Evolutionary conservation across 2,113 vertebrate species (phyloP).

Genomic region (Vulpes ferrilata): DNA sequence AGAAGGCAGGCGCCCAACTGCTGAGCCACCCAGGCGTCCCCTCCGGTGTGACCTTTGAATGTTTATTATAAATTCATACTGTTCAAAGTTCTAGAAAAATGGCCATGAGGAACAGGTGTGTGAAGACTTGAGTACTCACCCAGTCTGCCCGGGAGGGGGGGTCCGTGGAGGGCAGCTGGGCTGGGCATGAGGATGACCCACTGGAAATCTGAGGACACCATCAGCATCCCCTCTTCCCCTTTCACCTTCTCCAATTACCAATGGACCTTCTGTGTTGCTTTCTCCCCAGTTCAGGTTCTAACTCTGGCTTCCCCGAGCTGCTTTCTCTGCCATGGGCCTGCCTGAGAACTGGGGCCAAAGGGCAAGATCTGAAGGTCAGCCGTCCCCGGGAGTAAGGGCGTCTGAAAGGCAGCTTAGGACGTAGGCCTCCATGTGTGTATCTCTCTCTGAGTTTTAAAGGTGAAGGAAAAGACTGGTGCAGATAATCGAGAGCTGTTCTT

Average conservation of each 20-base stretch:
- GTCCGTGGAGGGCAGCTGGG: neutral
- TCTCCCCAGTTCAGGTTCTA: neutral
- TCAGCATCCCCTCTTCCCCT: neutral
- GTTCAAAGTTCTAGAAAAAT: neutral
- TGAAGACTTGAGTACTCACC: neutral
- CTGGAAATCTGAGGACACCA: neutral
- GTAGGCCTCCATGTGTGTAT: neutral
- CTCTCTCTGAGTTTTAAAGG: neutral
- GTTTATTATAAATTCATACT: neutral
- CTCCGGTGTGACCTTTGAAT: neutral
- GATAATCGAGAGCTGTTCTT: neutral
- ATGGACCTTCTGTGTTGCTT: neutral
- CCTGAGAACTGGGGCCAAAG: neutral
- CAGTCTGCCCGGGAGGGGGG: neutral
- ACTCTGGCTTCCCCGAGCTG: neutral
- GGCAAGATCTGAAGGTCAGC: neutral
- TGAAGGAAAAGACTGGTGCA: neutral
- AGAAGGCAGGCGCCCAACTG: too few relatives aligned
- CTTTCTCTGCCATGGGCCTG: neutral
- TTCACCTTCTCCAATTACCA: neutral
- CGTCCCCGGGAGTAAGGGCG: neutral
- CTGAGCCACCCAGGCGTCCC: too few relatives aligned
- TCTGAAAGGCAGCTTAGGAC: neutral
- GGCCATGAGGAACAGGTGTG: neutral
- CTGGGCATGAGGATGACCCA: neutral